Percentiles rank a stretch among this genome's conserved stretches.
Evolutionary conservation across 2,888 invertebrate genomes (phyloP).

Genomic region (Arge pagana): DNA sequence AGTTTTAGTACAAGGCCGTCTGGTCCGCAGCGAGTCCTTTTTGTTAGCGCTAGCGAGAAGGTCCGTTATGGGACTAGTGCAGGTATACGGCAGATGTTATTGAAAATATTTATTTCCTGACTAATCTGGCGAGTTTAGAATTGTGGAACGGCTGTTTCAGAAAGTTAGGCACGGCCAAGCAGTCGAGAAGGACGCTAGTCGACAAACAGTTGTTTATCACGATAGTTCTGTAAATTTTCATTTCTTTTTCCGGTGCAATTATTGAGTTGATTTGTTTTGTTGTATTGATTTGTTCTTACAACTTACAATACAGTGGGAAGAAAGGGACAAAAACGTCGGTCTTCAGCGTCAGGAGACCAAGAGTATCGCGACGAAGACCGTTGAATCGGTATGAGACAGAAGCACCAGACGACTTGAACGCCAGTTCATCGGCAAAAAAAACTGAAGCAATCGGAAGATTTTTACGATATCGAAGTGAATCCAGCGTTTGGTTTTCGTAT

Average conservation of each 20-base stretch:
- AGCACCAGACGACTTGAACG: constrained; percentile 11
- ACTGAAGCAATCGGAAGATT: constrained; percentile 19
- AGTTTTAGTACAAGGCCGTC: constrained; percentile 22
- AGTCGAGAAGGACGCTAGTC: constrained; percentile 19
- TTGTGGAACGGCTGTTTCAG: constrained; percentile 11
- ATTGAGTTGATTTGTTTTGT: too few species aligned
- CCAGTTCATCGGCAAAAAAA: constrained; percentile 31
- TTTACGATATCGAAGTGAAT: constrained; percentile 29
- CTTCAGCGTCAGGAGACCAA: constrained; percentile 15
- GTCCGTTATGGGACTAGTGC: constrained; percentile 15
- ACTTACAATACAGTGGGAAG: constrained; percentile 14
- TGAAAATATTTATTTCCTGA: not conserved
- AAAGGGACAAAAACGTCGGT: constrained; percentile 18
- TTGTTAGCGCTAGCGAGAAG: constrained; percentile 11
- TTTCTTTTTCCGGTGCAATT: not conserved
- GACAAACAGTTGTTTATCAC: constrained; percentile 14
- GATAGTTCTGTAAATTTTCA: constrained; percentile 18
- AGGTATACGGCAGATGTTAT: constrained; percentile 18
- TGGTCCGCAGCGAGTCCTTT: constrained; percentile 20
- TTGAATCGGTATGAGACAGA: constrained; percentile 28
- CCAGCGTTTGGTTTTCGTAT: constrained; percentile 29
- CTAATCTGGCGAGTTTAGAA: constrained; percentile 12
- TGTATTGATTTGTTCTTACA: constrained; percentile 16
- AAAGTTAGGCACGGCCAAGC: constrained; percentile 10
- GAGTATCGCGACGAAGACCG: constrained; percentile 17